A percentile compares a stretch with the other conserved stretches of the same genome.
phyloP scores from a whole-genome alignment of 2,113 vertebrate genomes.

The Paracanthobrama guichenoti region DNA sequence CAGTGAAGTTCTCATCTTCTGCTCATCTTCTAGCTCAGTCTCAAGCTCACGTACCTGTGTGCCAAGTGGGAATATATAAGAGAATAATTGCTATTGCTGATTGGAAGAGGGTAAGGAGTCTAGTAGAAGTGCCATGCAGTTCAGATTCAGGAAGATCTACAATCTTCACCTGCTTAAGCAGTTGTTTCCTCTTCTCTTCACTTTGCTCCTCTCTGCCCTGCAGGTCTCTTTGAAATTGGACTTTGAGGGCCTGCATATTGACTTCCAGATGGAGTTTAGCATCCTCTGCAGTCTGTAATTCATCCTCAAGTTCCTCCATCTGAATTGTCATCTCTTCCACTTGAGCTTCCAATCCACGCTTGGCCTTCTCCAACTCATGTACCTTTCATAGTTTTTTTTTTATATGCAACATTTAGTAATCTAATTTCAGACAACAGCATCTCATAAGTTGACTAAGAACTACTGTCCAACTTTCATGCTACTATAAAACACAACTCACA shows the following conservation, averaged over 20 bases:
- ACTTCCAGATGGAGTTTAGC: constrained; percentile 93
- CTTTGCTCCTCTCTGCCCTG: constrained; percentile 86
- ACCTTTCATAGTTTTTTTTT: constrained; percentile 73
- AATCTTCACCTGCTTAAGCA: constrained; percentile 85
- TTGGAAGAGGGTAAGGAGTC: neutral
- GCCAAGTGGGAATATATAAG: neutral
- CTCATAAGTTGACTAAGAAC: neutral
- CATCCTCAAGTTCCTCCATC: constrained; percentile 92
- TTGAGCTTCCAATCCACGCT: constrained; percentile 86
- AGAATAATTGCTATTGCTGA: neutral
- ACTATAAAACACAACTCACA: constrained; percentile 73
- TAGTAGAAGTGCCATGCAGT: neutral
- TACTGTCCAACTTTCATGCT: neutral
- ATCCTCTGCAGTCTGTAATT: constrained; percentile 91
- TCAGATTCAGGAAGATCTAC: neutral
- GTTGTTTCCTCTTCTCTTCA: constrained; percentile 88
- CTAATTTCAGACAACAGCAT: neutral
- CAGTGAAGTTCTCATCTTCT: constrained; percentile 82
- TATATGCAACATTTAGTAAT: neutral
- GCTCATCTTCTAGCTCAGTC: constrained; percentile 90
- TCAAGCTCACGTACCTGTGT: constrained; percentile 91
- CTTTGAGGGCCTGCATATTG: constrained; percentile 87
- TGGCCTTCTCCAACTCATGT: constrained; percentile 92
- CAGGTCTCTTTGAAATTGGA: constrained; percentile 88
- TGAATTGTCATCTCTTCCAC: constrained; percentile 92